Base-by-base conservation (phyloP, 2,888 invertebrate genomes). In the Aromia moschata region DNA sequence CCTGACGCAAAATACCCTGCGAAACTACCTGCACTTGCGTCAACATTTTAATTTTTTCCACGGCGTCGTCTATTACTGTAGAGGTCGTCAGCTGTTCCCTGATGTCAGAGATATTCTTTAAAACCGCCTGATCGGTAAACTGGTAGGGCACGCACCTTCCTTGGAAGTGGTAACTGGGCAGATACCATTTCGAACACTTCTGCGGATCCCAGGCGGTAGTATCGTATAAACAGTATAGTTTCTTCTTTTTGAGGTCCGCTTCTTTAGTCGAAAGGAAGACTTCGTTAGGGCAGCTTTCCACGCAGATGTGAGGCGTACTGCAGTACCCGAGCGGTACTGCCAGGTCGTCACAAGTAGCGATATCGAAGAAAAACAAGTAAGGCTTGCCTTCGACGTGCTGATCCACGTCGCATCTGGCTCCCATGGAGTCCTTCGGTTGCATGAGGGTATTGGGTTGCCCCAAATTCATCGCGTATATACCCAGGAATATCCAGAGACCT, bases 321-420 rank as follows among this genome's bases (percentile, higher is more conserved):
- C 59, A 59, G 18, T 38, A 47, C 1, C 45, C 18, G 10, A 43
- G 36, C 16, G 55, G 49, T 4, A 44, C 30, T 1, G 91, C 84
- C 14, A 90, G 87, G 47, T 86, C 84, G 25, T 90, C 83, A 80
- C 96, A 96, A 76, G 88, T 84, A 0, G 89, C 84, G 62, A 92
- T 82, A 80, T 96, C 90, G 76, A 95, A 96, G 80, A 94, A 96
- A 70, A 92, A 86, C 11, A 94, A 82, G 76, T 88, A 88, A 17
- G 86, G 84, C 70, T 87, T 90, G 68, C 90, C 81, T 45, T 82
- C 78, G 0, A 92, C 86, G n/a, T 82, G 83, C 0, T 85, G 83
- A 74, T 92, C 91, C 14, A 88, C 76, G 1, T 94, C 96, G 79
- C 96, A 96, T 65, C 90, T 87, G 33, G 85, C 84, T 5, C 94